Base-by-base conservation (phyloP, 2,888 invertebrate species). In the Drosophila atroscutellata region DNA sequence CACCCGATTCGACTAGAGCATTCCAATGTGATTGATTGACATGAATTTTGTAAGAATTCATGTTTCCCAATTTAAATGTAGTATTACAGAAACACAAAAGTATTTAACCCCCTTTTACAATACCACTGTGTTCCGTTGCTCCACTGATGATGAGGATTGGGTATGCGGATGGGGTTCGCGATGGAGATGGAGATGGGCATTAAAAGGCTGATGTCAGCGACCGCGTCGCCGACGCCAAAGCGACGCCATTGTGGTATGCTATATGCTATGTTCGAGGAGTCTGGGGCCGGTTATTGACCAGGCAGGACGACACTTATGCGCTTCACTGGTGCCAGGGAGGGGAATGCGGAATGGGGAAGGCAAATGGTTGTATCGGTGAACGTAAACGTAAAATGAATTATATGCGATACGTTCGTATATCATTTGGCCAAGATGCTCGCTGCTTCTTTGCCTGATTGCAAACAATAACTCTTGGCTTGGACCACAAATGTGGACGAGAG, bases 351-450 rank as follows among this genome's bases (percentile, higher is more conserved):
- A 4, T 18, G 56, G 32, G 39, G 45, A 36, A 8, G 26, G 39
- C 66, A 73, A 71, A 70, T 57, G n/a, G 24, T 50, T 39, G 66
- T 64, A 62, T 67, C 74, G 72, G 77, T 72, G 77, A 84, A 80
- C 79, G 77, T 86, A 86, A 85, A 79, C 85, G 85, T 87, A 89
- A 85, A 85, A 89, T 89, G 89, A 85, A 84, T 85, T 89, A 85
- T 89, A 78, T 84, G 87, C 86, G 62, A 39, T 59, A 63, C 64
- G 64, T 72, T 45, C 45, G 45, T 45, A 45, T 45, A 45, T 24
- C 24, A 70, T 80, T 60, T 75, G 58, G 56, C 36, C 63, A 72
- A 61, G 52, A 66, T 70, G 67, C 61, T 57, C 58, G 45, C 52
- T 49, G 75, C 66, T 62, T 18, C 34, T 66, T 85, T 70, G 83